phyloP scores from a whole-genome alignment of 92 coral and sea anemone species.

The Umimayanthus kanabou region DNA sequence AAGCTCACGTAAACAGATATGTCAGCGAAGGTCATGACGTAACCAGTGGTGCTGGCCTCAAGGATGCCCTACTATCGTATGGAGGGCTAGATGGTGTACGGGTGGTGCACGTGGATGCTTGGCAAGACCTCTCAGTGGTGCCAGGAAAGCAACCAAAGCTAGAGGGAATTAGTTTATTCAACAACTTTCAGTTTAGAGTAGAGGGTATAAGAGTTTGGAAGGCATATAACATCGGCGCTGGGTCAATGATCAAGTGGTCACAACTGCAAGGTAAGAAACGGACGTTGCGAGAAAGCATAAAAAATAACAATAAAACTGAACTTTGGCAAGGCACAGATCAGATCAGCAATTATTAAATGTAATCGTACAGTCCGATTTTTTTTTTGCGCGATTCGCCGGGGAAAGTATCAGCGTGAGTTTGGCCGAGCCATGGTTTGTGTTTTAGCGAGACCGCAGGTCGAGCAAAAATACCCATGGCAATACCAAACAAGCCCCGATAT shows the following conservation, averaged over 20 bases:
- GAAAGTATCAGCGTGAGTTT: too few relatives aligned
- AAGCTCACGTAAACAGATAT: conserved; percentile 30
- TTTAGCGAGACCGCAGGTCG: too few relatives aligned
- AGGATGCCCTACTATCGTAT: conserved; percentile 39
- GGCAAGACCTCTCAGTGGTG: not conserved
- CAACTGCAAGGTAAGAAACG: too few relatives aligned
- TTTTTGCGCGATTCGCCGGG: too few relatives aligned
- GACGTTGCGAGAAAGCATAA: too few relatives aligned
- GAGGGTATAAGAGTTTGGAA: not conserved
- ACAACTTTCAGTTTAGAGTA: conserved; percentile 1
- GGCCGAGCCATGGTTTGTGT: too few relatives aligned
- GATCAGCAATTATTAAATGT: too few relatives aligned
- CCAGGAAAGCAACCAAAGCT: not conserved
- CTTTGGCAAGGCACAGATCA: too few relatives aligned
- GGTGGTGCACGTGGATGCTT: conserved; percentile 11
- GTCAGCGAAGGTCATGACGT: conserved; percentile 40
- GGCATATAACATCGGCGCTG: conserved; percentile 1
- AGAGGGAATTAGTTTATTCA: not conserved
- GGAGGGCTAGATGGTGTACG: conserved; percentile 42
- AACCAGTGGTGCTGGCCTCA: conserved; percentile 38
- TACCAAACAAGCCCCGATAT: too few relatives aligned
- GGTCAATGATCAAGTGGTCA: not conserved
- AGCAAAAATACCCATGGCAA: too few relatives aligned
- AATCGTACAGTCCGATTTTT: too few relatives aligned
- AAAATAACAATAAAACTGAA: too few relatives aligned